These are phyloP conservation scores for Poeciliopsis turrubarensis DNA, from an alignment of 2,113 vertebrate species.

Conservation along the genomic window DNA sequence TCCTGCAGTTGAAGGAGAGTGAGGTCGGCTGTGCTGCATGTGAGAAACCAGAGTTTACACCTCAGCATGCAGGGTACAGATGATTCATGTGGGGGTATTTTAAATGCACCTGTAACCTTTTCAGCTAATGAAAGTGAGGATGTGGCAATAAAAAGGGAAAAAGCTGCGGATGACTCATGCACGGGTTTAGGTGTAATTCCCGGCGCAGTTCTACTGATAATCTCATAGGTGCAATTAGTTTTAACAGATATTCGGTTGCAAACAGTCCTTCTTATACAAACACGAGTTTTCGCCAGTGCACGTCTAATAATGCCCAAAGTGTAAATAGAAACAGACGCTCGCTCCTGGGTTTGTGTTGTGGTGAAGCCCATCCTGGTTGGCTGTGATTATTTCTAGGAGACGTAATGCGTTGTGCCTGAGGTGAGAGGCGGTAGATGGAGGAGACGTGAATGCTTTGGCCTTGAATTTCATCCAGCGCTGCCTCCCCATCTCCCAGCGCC, in stretches of 20 bases:
- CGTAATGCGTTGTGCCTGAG: constrained; percentile 60
- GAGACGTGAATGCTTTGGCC: constrained; percentile 71
- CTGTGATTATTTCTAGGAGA: constrained; percentile 65
- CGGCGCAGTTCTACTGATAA: constrained; percentile 35
- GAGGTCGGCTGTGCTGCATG: not conserved
- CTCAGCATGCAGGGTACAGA: constrained; percentile 14
- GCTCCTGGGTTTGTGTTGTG: constrained; percentile 10
- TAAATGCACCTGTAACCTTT: constrained; percentile 75
- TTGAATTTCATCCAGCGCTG: constrained; percentile 74
- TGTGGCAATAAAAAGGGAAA: constrained; percentile 71
- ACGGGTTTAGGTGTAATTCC: constrained; percentile 41
- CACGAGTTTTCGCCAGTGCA: constrained; percentile 33
- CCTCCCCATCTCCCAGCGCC: constrained; percentile 53
- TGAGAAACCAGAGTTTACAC: constrained; percentile 19
- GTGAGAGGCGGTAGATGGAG: constrained; percentile 62
- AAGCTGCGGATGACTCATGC: constrained; percentile 54
- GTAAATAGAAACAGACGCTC: constrained; percentile 38
- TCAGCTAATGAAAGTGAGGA: constrained; percentile 76
- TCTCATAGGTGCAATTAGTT: constrained; percentile 13
- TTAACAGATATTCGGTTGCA: constrained; percentile 8
- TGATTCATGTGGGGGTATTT: constrained; percentile 53
- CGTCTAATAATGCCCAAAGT: not conserved
- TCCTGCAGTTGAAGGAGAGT: constrained; percentile 55
- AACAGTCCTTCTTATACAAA: constrained; percentile 3
- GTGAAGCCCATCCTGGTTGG: constrained; percentile 34